phyloP scores from a whole-genome alignment of 2,797 vertebrate genomes.

The Aeoliscus strigatus region DNA sequence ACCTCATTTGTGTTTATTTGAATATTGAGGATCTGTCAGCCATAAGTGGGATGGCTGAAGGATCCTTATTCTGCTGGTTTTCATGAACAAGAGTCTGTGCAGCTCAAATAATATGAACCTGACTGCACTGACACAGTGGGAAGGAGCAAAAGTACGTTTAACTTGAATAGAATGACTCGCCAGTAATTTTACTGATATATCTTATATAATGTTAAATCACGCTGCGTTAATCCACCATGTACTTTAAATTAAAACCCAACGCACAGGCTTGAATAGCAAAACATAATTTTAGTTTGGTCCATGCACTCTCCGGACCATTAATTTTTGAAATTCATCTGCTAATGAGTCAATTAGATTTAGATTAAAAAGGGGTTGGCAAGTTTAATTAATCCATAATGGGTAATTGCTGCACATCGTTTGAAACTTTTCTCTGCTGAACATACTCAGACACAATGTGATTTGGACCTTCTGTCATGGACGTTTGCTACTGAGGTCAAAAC shows the following conservation, averaged over 20 bases:
- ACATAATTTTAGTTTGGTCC: slow-evolving; percentile 43
- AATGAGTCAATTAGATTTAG: slow-evolving; percentile 71
- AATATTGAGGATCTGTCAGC: slow-evolving; percentile 51
- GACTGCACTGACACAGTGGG: slow-evolving; percentile 3
- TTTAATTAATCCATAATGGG: slow-evolving; percentile 67
- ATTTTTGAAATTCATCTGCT: slow-evolving; percentile 66
- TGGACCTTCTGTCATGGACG: no score
- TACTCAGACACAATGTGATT: slow-evolving; percentile 3
- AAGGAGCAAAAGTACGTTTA: no score
- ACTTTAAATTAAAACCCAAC: no score
- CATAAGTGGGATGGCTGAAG: no score
- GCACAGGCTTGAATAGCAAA: not conserved
- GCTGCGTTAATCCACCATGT: no score
- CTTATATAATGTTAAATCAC: no score
- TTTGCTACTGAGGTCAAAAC: no score
- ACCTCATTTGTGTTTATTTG: slow-evolving; percentile 61
- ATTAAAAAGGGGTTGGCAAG: slow-evolving; percentile 64
- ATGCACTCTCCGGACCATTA: slow-evolving; percentile 61
- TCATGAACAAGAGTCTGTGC: slow-evolving; percentile 44
- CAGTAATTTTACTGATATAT: no score
- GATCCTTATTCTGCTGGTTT: slow-evolving; percentile 30
- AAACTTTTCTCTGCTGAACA: slow-evolving; percentile 35
- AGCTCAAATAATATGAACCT: slow-evolving; percentile 26
- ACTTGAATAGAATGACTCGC: no score
- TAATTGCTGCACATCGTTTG: slow-evolving; percentile 57